Base-by-base conservation (phyloP, 2,113 vertebrate species). In the Nipponia nippon region DNA sequence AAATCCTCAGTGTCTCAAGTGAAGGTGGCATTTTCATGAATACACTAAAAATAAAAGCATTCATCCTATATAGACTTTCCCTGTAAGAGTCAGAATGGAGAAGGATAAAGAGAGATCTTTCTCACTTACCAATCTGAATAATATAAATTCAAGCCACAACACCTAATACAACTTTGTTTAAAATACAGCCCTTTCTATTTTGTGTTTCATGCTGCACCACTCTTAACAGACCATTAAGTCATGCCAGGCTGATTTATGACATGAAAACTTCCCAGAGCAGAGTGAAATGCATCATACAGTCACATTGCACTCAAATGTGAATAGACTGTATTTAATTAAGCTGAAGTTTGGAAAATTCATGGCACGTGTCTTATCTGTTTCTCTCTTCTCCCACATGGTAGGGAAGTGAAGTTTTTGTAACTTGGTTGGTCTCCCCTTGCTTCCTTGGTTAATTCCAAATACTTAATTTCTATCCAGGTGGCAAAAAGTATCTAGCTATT, bases 181-280 rank as follows among this genome's bases (percentile, higher is more conserved):
- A 97, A 97, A 95, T 77, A 91, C 20, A 94, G 75, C 38, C 76
- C 58, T 95, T 97, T 44, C 90, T 85, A 67, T 58, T 95, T 96
- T 53, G 89, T 63, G 70, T 90, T 93, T 50, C 93, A 92, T 95
- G 73, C 72, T 90, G 61, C 34, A 83, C 10, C 23, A 81, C 53
- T 71, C 72, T 78, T 81, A 88, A 89, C 7, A 81, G 62, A 66
- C 17, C 30, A 90, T 73, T 88, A 97, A 96, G 62, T 80, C 94
- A 92, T 77, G 67, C 42, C 42, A 95, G 53, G 78, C 49, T 97
- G 90, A 96, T 94, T 94, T 93, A 90, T 89, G 66, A 91, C 58
- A 84, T 69, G 80, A 90, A 83, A 96, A 94, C 61, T 96, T 95
- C 77, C 52, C 75, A 93, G 82, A 95, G 77, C 65, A 90, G 90